Percentiles rank a stretch among this genome's conserved stretches.
Evolutionary conservation across 2,888 invertebrate species (phyloP).

Genomic region (Ennomos fuscantarius): DNA sequence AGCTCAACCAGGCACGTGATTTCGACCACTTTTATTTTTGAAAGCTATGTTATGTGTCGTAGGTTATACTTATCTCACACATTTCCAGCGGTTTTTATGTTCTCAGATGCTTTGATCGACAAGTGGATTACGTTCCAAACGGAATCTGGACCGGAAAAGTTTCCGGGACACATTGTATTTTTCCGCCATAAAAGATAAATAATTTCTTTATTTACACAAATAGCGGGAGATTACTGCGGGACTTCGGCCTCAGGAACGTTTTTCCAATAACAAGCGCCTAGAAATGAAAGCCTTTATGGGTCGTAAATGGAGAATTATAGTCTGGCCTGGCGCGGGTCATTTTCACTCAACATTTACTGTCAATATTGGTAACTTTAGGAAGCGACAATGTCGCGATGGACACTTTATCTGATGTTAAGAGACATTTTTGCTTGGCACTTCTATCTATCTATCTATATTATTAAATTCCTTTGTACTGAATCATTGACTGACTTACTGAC

Average conservation of each 20-base stretch:
- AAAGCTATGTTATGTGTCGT: too few relatives aligned
- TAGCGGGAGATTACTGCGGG: slow-evolving; percentile 49
- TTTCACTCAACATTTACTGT: slow-evolving; percentile 57
- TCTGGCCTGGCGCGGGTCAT: slow-evolving; percentile 55
- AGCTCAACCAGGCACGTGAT: too few relatives aligned
- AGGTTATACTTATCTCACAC: too few relatives aligned
- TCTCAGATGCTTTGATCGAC: not conserved
- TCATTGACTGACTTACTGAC: too few relatives aligned
- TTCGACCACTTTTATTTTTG: too few relatives aligned
- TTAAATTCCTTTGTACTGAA: too few relatives aligned
- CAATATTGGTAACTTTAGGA: slow-evolving; percentile 48
- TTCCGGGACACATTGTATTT: slow-evolving; percentile 25
- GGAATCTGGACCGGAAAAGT: slow-evolving; percentile 6
- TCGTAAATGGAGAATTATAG: slow-evolving; percentile 75
- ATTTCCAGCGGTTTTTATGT: not conserved
- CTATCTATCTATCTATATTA: not conserved
- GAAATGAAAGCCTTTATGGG: slow-evolving; percentile 73
- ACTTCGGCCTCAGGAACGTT: slow-evolving; percentile 42
- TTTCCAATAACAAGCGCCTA: slow-evolving; percentile 70
- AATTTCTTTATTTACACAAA: slow-evolving; percentile 52
- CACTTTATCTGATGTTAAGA: slow-evolving; percentile 11
- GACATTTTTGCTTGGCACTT: slow-evolving; percentile 1
- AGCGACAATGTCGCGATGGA: slow-evolving; percentile 30
- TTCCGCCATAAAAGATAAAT: slow-evolving; percentile 38
- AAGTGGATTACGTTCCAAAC: slow-evolving; percentile 5